Conservation (phyloP, 2,888 invertebrate species). For the Agrochola circellaris region DNA sequence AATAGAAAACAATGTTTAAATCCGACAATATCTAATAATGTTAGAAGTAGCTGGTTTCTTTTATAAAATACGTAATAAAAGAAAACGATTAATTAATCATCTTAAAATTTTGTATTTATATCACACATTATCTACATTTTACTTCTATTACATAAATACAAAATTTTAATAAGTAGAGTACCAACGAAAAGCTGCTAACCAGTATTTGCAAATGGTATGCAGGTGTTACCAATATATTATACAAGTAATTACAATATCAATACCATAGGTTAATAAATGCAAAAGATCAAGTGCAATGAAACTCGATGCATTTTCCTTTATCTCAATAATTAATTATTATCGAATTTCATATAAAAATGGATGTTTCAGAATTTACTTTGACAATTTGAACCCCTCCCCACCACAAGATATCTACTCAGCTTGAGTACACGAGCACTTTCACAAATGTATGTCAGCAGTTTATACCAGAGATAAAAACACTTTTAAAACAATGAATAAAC, state of each 20-base stretch:
- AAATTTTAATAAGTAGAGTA: constrained; percentile 89
- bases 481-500: constrained; percentile 90
- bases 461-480: constrained; percentile 88
- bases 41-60: constrained; percentile 86
- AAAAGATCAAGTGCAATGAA: constrained; percentile 91
- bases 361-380: constrained; percentile 77
- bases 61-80: constrained; percentile 87
- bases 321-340: constrained; percentile 80
- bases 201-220: constrained; percentile 89
- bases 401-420: constrained; percentile 78
- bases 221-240: constrained; percentile 90
- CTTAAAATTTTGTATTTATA: constrained; percentile 91
- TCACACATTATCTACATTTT: constrained; percentile 91
- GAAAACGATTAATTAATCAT: constrained; percentile 87
- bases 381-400: constrained; percentile 81
- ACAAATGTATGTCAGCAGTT: constrained; percentile 83
- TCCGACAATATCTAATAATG: constrained; percentile 84
- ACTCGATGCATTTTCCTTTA: constrained; percentile 82
- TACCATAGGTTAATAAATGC: constrained; percentile 91
- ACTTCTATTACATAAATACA: constrained; percentile 91
- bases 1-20: constrained; percentile 87
- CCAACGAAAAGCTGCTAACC: constrained; percentile 90
- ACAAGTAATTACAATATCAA: constrained; percentile 91
- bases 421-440: constrained; percentile 83
- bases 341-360: constrained; percentile 82